Evolutionary conservation across 2,113 vertebrate genomes (phyloP).

Genomic region (Danionella cerebrum): DNA sequence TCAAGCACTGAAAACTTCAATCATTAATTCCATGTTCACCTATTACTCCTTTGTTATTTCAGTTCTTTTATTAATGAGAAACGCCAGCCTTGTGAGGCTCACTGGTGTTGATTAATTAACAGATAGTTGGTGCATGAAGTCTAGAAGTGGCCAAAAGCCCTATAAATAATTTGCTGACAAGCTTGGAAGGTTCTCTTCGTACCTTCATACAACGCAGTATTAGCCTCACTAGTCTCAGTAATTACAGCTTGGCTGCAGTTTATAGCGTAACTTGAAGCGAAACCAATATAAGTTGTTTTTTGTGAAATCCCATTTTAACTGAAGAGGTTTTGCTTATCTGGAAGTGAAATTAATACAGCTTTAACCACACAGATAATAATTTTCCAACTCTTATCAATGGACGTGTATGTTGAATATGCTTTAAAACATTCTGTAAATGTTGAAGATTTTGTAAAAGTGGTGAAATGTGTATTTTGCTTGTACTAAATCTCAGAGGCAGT

Average conservation of each 20-base stretch:
- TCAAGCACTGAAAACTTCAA: neutral
- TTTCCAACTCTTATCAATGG: too few species aligned
- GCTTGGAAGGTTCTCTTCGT: neutral
- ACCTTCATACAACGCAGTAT: neutral
- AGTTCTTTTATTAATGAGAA: neutral
- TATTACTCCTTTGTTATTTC: neutral
- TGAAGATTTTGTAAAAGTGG: neutral
- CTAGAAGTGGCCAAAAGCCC: neutral
- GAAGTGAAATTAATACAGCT: neutral
- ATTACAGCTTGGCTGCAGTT: neutral
- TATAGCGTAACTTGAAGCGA: neutral
- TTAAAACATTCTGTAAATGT: too few species aligned
- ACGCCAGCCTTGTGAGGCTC: conserved; percentile 17
- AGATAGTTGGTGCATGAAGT: neutral
- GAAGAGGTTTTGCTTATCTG: neutral
- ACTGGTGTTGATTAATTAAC: neutral
- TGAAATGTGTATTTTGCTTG: neutral
- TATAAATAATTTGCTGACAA: neutral
- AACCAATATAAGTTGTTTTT: neutral
- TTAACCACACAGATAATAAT: neutral
- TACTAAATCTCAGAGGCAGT: neutral
- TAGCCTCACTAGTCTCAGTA: neutral
- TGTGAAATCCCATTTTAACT: neutral
- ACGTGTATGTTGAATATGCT: too few species aligned
- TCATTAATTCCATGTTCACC: neutral